Evolutionary conservation across 1,140 invertebrate genomes (phyloP), one percentile per base, ranked within the genome.

Genomic region (Hyphantria cunea): DNA sequence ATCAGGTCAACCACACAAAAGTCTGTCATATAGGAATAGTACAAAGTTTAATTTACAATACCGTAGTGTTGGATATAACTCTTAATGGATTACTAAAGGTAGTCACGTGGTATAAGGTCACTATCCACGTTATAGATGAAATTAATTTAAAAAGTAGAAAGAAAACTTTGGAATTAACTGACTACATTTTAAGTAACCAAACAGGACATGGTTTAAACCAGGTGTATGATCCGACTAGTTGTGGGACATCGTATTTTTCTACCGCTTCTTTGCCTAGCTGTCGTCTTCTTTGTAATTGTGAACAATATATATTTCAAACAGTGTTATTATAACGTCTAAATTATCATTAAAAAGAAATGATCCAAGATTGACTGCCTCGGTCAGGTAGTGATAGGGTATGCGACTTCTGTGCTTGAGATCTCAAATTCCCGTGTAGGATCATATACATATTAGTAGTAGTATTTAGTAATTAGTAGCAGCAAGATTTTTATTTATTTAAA

Each of bases 41-140:
- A 37, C 74, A 76, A 31, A 56, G 63, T 75, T 54, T 17, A 74
- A 59, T 72, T 63, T 85, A 32, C 13, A 14, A 9, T 68, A 14
- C 8, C 10, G 8, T 6, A 6, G 0, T 12, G 6, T 25, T 9
- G 53, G 25, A 17, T 44, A 53, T 76, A 62, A 47, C 51, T 66
- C 69, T 48, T 79, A 74, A 48, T 31, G n/a, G n/a, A n/a, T 55
- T 44, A 62, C 58, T 63, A 64, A 25, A 70, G 60, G 3, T 1
- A 69, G 64, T 78, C 80, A 87, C 84, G 82, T 87, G 84, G 79
- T 76, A 84, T 84, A 82, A 85, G 80, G 82, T 85, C 79, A 82
- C 72, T 83, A 72, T 76, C 72, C 56, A 68, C 68, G 71, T 80
- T 76, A 83, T 66, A 70, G 74, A 78, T 69, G 70, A 82, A 84